Evolutionary conservation across 2,113 vertebrate genomes (phyloP), one percentile per base, ranked within the genome.

Genomic region (Corythornis cristatus): DNA sequence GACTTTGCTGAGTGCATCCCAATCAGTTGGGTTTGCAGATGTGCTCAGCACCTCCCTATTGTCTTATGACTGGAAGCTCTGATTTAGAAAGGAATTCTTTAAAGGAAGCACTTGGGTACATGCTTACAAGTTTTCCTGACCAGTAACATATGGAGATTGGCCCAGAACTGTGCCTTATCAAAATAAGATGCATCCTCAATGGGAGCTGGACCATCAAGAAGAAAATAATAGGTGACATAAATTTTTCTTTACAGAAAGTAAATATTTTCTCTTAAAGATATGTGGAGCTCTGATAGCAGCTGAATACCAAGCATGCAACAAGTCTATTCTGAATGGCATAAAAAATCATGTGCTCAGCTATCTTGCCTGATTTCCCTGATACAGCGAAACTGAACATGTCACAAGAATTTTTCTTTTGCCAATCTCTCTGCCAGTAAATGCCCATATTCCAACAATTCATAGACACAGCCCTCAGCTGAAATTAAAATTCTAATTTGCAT

Each of bases 331-430:
- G 85, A 56, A n/a, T 2, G 2, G 22, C 74, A 77, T 42, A 29
- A 73, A 79, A 94, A 85, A 48, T 60, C 54, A 57, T 12, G 37
- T 0, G 1, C 37, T 91, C 54, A 43, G 25, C 67, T 82, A 22
- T 76, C 58, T 87, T 92, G 35, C 46, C 71, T 76, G 37, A 84
- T 89, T 89, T 93, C 40, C 84, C 81, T 87, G 74, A 92, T 62
- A 37, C 54, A 73, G 67, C 89, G 92, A 57, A 93, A 83, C 10
- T 51, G 20, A 23, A 66, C 64, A 37, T 91, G 46, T 76, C 81
- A 80, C 46, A 93, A 80, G 64, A 74, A 6, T 6, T 33, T 48
- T 89, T 60, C n/a, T 67, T 80, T 50, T 87, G n/a, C 67, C 74
- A 70, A 18, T 14, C 7, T 33, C 11, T 72, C 22, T 79, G 35